These are phyloP conservation scores for Charina bottae DNA, from an alignment of 2,113 vertebrate genomes.

Conservation along the genomic window DNA sequence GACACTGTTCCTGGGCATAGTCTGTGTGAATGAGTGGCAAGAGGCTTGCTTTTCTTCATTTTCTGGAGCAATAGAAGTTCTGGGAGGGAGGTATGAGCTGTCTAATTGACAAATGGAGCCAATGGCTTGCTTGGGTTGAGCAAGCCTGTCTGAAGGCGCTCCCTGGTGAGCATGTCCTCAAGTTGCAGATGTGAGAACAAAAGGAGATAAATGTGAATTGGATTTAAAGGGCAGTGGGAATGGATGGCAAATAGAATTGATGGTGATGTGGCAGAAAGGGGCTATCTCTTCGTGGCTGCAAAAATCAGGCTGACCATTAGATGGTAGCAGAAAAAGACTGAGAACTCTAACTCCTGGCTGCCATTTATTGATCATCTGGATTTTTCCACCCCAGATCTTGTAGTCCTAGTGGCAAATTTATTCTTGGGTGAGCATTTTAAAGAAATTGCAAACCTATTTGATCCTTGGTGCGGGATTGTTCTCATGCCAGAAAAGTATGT, in stretches of 20 bases:
- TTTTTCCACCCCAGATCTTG: too few species aligned
- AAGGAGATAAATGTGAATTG: not conserved
- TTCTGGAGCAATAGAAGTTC: not conserved
- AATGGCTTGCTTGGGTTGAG: not conserved
- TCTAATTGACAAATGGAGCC: not conserved
- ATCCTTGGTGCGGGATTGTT: too few species aligned
- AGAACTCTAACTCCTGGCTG: not conserved
- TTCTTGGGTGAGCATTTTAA: too few species aligned
- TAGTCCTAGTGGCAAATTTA: too few species aligned
- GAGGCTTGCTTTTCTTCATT: not conserved
- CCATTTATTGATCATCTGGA: too few species aligned
- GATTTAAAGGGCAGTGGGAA: not conserved
- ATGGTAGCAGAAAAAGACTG: not conserved
- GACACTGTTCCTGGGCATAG: not conserved
- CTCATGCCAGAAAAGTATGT: too few species aligned
- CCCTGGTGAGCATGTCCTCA: not conserved
- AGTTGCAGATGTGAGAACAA: not conserved
- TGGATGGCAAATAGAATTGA: not conserved
- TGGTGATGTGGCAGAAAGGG: not conserved
- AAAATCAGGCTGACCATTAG: not conserved
- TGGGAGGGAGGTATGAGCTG: not conserved
- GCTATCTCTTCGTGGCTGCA: not conserved
- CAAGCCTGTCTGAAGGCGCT: not conserved
- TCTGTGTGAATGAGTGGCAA: not conserved
- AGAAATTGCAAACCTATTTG: too few species aligned